A percentile compares a stretch with the other conserved stretches of the same genome.
Conservation (phyloP, 2,113 vertebrate species). For the Anoplopoma fimbria region DNA sequence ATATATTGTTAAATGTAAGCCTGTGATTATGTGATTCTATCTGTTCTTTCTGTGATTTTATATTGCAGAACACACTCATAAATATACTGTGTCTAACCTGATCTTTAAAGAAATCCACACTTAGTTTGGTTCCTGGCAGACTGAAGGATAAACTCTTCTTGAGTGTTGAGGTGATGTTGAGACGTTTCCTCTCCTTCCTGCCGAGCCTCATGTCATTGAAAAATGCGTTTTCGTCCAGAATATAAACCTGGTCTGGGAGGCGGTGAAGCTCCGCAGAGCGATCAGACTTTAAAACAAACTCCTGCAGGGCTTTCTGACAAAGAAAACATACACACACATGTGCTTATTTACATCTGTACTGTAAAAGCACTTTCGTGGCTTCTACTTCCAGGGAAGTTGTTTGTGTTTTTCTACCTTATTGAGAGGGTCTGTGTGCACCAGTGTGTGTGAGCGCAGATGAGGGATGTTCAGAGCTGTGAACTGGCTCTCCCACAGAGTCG, state of each 20-base stretch:
- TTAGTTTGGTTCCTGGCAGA: conserved; percentile 82
- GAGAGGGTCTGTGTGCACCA: conserved; percentile 85
- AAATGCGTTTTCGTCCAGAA: conserved; percentile 83
- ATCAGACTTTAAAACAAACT: conserved; percentile 73
- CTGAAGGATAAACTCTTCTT: conserved; percentile 82
- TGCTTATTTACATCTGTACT: background rate
- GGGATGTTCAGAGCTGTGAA: conserved; percentile 83
- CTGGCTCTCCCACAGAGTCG: conserved; percentile 83
- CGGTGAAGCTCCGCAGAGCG: conserved; percentile 77
- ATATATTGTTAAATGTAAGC: background rate
- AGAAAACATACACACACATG: conserved; percentile 3
- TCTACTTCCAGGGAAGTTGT: background rate
- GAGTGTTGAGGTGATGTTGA: conserved; percentile 67
- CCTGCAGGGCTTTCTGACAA: conserved; percentile 81
- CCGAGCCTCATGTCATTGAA: conserved; percentile 84
- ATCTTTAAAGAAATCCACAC: conserved; percentile 84
- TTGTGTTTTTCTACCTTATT: conserved; percentile 77
- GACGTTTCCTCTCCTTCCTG: conserved; percentile 78
- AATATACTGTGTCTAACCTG: conserved; percentile 72
- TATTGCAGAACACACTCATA: background rate
- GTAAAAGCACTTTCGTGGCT: background rate
- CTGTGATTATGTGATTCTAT: background rate
- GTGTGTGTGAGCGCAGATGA: conserved; percentile 85
- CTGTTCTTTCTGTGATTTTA: background rate
- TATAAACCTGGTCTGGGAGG: conserved; percentile 80